Base-by-base conservation (phyloP, 2,888 invertebrate species). In the Acronicta alni region DNA sequence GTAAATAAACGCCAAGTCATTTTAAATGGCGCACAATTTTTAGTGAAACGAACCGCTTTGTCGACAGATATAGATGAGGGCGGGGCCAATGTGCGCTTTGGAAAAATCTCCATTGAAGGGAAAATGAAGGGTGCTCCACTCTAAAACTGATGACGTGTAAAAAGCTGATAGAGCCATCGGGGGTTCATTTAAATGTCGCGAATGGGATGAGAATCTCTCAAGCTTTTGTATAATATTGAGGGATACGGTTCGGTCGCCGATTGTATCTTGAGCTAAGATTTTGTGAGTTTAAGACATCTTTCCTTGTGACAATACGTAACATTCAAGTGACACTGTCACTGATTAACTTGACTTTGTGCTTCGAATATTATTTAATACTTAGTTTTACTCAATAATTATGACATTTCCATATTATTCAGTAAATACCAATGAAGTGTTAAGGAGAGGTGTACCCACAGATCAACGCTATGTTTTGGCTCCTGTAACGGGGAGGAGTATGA, bases 141-240 rank as follows among this genome's bases (percentile, higher is more conserved):
- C 71, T 60, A 82, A 90, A 91, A 91, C 84, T 89, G 92, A 92
- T 92, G 92, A 92, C 91, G 89, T 90, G 89, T 86, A 84, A 88
- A 86, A 89, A 85, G 81, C 86, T 83, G 91, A 91, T 91, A 90
- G 90, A 89, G 88, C 87, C 88, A 88, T 89, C 85, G 79, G 75
- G 79, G 85, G 84, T 84, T 87, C 88, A 88, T 91, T 91, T 89
- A 86, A 90, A 91, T 89, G 85, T 84, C 86, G 85, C 79, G 81
- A 83, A 82, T 81, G 79, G 80, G 84, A 81, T 80, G 81, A 89
- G 86, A 82, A 82, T 80, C 84, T 83, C 87, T 86, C 79, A 75
- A 83, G 73, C 67, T 78, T 71, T 75, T 72, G 77, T 77, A 82
- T 80, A 77, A 82, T 77, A 72, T 66, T 70, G 55, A 54, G 58